Evolutionary conservation across 2,888 invertebrate species (phyloP).

Genomic region (Cataglyphis rosenhaueri): DNA sequence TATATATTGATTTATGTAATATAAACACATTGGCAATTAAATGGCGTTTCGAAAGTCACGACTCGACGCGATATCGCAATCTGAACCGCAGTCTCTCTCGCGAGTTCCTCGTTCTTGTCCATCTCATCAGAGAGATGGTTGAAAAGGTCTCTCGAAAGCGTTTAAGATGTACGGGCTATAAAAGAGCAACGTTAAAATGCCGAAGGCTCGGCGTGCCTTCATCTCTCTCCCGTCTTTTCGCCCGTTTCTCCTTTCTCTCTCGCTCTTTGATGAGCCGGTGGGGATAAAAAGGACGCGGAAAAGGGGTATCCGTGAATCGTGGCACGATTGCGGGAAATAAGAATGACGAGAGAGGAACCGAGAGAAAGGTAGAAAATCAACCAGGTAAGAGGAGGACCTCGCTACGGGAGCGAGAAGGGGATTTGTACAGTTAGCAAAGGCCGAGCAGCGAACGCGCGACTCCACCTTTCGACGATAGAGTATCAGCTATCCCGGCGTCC

Average conservation of each 20-base stretch:
- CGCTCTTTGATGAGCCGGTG: slow-evolving; percentile 2
- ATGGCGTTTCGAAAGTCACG: not conserved
- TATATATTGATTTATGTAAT: not conserved
- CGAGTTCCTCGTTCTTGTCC: slow-evolving; percentile 37
- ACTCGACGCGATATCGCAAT: not conserved
- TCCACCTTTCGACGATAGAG: slow-evolving; percentile 71
- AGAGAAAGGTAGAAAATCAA: slow-evolving; percentile 55
- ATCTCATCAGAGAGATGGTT: slow-evolving; percentile 47
- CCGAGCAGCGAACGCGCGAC: slow-evolving; percentile 64
- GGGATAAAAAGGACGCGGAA: slow-evolving; percentile 57
- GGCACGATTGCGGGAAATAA: slow-evolving; percentile 33
- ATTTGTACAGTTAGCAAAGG: slow-evolving; percentile 79
- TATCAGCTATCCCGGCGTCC: slow-evolving; percentile 47
- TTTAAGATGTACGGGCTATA: slow-evolving; percentile 51
- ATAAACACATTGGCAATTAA: not conserved
- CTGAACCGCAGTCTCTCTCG: slow-evolving; percentile 17
- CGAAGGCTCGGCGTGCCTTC: slow-evolving; percentile 46
- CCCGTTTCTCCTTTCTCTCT: not conserved
- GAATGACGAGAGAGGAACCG: slow-evolving; percentile 33
- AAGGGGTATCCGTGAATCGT: slow-evolving; percentile 59
- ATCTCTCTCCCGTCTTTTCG: slow-evolving; percentile 26
- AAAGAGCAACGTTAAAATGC: slow-evolving; percentile 61
- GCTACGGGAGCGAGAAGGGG: slow-evolving; percentile 68
- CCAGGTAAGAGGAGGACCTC: slow-evolving; percentile 55
- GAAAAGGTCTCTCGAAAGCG: slow-evolving; percentile 58